Evolutionary conservation across 2,797 vertebrate species (phyloP).

Genomic region (Fundulus diaphanus): DNA sequence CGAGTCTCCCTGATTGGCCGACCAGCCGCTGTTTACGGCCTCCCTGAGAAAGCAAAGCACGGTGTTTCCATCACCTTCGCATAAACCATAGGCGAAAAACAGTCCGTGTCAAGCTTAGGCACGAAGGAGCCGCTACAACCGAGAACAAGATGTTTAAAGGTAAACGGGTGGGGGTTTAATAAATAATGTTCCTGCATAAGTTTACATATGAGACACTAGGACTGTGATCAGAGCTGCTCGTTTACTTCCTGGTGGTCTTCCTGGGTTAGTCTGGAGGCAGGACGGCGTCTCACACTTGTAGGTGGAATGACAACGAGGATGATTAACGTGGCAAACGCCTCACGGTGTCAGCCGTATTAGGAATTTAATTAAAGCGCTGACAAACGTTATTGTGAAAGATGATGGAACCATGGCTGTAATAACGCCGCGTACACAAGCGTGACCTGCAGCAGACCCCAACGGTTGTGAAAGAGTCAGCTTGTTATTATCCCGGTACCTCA

Average conservation of each 20-base stretch:
- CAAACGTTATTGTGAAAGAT: not conserved
- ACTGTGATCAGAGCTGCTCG: constrained; percentile 4
- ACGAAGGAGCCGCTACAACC: not conserved
- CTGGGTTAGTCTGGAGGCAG: constrained; percentile 8
- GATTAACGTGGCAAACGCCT: constrained; percentile 20
- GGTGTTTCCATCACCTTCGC: not conserved
- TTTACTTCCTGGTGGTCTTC: constrained; percentile 22
- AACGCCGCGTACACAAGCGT: not conserved
- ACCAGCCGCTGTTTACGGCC: constrained; percentile 91
- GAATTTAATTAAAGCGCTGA: constrained; percentile 13
- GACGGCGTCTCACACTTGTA: constrained; percentile 17
- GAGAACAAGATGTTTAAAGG: not conserved
- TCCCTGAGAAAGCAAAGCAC: constrained; percentile 77
- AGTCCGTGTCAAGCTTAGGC: not conserved
- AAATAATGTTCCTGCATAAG: not conserved
- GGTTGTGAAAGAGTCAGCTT: not conserved
- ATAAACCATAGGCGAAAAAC: not conserved
- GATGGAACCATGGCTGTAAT: constrained; percentile 24
- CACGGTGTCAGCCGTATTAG: constrained; percentile 4
- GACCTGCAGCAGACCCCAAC: constrained; percentile 2
- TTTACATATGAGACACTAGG: not conserved
- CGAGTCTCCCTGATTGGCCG: constrained; percentile 95
- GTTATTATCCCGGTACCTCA: constrained; percentile 6
- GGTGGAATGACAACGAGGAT: constrained; percentile 16
- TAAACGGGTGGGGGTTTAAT: not conserved